Base-by-base conservation (phyloP, 2,797 vertebrate species). In the Phrynocephalus forsythii region DNA sequence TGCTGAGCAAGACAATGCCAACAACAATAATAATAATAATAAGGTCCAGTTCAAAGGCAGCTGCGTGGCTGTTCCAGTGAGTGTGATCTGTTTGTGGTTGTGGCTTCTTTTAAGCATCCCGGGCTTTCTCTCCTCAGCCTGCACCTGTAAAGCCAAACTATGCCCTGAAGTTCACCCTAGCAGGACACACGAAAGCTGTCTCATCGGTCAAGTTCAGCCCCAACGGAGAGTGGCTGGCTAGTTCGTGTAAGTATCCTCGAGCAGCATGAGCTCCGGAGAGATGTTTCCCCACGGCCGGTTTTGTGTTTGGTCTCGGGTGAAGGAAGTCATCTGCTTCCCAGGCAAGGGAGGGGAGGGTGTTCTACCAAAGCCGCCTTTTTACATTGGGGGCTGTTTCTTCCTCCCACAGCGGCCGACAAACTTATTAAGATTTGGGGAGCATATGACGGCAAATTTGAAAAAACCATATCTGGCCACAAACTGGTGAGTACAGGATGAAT, bases 341-440 rank as follows among this genome's bases (percentile, higher is more conserved):
- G 79, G 33, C 20, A 28, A 50, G 50, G 8, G 44, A 52, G 88
- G 63, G 83, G 22, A 2, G 80, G 0, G 44, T 30, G 79, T 28
- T 33, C 2, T 0, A 7, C 88, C 79, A 38, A 88, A 2, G 24
- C 86, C 1, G 72, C 66, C 22, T 83, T 82, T 88, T 81, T 88
- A 26, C 90, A 38, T 87, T 85, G 30, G 24, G 44, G 56, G 30
- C 38, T 44, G 6, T 94, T 67, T 79, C 30, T 94, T 83, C 86
- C 66, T 38, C 22, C 91, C 93, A 56, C 95, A 99, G 99, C 99
- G 93, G 99, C 99, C 90, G 99, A 99, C 95, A 99, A 99, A 94
- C 97, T 99, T 92, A 99, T 99, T 93, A 99, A 99, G 96, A 99
- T 99, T 88, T 99, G 99, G 99, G 99, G 99, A 16, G 99, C 99